These are phyloP conservation scores for Drosophila varians DNA, from an alignment of 1,140 invertebrate species.

Conservation along the genomic window DNA sequence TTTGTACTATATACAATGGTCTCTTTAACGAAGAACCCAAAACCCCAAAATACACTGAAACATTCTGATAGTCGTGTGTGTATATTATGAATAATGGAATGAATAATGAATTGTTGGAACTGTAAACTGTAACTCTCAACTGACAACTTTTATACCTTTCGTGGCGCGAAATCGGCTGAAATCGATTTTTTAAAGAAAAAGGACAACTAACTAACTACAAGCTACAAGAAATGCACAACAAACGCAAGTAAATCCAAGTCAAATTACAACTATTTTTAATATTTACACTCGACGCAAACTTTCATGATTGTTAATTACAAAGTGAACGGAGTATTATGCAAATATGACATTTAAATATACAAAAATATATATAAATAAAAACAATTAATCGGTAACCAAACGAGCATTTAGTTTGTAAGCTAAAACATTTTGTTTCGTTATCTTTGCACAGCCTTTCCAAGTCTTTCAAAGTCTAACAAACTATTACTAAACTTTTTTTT, in stretches of 20 bases:
- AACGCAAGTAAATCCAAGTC: conserved; percentile 54
- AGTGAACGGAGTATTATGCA: conserved; percentile 49
- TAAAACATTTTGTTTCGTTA: conserved; percentile 11
- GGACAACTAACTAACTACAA: conserved; percentile 7
- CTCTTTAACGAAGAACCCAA: conserved; percentile 45
- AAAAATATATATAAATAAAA: conserved; percentile 37
- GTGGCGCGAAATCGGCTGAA: conserved; percentile 39
- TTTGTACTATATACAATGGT: conserved; percentile 78
- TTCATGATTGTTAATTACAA: conserved; percentile 55
- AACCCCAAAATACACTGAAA: conserved; percentile 4
- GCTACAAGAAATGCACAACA: conserved; percentile 37
- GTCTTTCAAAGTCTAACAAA: not conserved
- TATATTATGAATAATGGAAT: conserved; percentile 28
- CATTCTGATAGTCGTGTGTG: conserved; percentile 4
- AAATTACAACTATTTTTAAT: conserved; percentile 76
- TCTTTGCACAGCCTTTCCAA: conserved; percentile 30
- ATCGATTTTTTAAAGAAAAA: conserved; percentile 42
- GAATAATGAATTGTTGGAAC: conserved; percentile 46
- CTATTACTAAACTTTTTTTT: not conserved
- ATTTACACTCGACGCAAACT: conserved; percentile 60
- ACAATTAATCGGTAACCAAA: conserved; percentile 38
- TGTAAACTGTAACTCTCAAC: conserved; percentile 66
- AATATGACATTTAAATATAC: conserved; percentile 16
- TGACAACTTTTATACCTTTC: conserved; percentile 72
- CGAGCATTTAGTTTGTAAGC: conserved; percentile 56